Evolutionary conservation across 2,888 invertebrate species (phyloP), one percentile per base, ranked within the genome.

Genomic region (Poecilobothrus nobilitatus): DNA sequence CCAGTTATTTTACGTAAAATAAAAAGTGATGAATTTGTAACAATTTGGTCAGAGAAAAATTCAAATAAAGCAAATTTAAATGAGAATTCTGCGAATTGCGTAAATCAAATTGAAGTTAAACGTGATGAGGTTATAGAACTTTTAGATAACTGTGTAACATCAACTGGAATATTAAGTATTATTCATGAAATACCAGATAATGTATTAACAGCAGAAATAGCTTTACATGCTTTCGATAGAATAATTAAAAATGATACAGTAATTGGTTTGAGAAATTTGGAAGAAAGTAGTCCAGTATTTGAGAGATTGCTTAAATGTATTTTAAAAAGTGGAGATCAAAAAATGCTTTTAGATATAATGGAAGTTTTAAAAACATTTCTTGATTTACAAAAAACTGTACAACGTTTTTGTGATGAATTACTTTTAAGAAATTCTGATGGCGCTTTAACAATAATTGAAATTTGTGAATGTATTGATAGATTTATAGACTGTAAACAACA

Each of bases 1-100:
- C 89, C 89, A 2, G 81, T 88, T 18, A 84, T 89, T 67, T 85
- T 90, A 34, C 83, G 85, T 68, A 85, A 82, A 76, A 75, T 84
- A 44, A 83, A 69, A 10, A 70, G 71, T n/a, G 70, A 80, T 74
- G 80, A 84, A 72, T 74, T 85, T 44, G 75, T 79, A 8, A 79
- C 80, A 41, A 76, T 83, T 7, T 67, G 67, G 21, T 27, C 61
- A 15, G 62, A 67, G 37, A 61, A 1, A 12, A 63, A 63, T 63
- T 4, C n/a, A 21, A 22, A 22, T 12, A 9, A 63, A 63, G 15
- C 5, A 6, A 27, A 10, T 27, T 22, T 1, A 3, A 15, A 27
- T 27, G 12, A 65, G n/a, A 41, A 64, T 63, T 27, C 33, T 18
- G 33, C 21, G 41, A 21, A 18, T 64, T 15, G 61, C 2, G 53